phyloP scores from a whole-genome alignment of 2,797 vertebrate genomes.

The Sebastes alutus region DNA sequence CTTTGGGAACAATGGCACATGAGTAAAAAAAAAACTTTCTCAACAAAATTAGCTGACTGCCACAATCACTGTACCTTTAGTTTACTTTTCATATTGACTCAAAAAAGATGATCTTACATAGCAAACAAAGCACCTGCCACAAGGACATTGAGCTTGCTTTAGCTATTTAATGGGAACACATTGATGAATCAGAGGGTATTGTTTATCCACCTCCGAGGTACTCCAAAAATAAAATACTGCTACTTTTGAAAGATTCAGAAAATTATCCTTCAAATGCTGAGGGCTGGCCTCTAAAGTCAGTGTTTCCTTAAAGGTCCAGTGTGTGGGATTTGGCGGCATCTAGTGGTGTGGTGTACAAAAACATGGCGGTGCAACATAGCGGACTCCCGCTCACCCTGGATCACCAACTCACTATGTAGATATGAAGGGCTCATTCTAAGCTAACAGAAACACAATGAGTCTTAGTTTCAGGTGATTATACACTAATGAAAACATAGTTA shows the following conservation, averaged over 20 bases:
- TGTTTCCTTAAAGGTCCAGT: not conserved
- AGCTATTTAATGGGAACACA: conserved; percentile 26
- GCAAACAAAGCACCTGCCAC: conserved; percentile 13
- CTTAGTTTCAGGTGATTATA: too few relatives aligned
- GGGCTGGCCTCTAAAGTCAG: not conserved
- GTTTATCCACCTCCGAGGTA: conserved; percentile 14
- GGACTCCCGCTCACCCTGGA: too few relatives aligned
- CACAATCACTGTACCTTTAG: not conserved
- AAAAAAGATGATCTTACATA: not conserved
- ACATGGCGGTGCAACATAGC: too few relatives aligned
- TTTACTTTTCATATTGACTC: not conserved
- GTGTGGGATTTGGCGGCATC: too few relatives aligned
- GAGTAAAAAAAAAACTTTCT: not conserved
- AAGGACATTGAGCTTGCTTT: conserved; percentile 32
- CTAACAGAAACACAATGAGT: too few relatives aligned
- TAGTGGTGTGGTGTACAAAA: too few relatives aligned
- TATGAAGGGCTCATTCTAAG: too few relatives aligned
- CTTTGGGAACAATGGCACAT: not conserved
- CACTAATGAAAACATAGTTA: too few relatives aligned
- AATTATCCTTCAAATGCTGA: conserved; percentile 4
- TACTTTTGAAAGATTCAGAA: not conserved
- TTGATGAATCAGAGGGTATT: conserved; percentile 23
- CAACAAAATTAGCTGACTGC: not conserved
- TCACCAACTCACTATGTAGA: too few relatives aligned
- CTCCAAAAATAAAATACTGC: not conserved